These are phyloP conservation scores for Scophthalmus maximus DNA, from an alignment of 2,113 vertebrate genomes.

Conservation along the genomic window DNA sequence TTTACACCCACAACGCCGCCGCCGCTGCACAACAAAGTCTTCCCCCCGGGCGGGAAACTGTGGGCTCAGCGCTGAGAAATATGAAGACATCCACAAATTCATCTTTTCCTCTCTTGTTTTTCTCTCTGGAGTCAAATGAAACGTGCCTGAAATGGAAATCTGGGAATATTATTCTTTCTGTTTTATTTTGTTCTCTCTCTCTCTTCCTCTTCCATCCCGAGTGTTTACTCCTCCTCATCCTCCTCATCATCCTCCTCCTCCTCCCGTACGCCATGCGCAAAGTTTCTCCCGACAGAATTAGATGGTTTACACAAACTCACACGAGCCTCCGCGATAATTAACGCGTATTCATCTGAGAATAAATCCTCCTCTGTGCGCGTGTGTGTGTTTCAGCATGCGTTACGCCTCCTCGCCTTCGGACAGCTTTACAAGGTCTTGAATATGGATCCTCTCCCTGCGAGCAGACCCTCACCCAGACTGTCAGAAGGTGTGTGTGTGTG, in stretches of 20 bases:
- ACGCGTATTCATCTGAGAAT: constrained; percentile 28
- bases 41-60: neutral
- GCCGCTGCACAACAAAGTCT: constrained; percentile 33
- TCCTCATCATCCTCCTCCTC: too few species aligned
- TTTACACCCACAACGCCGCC: neutral
- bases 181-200: neutral
- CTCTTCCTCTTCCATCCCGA: neutral
- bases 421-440: constrained; percentile 76
- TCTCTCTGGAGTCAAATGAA: constrained; percentile 6
- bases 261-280: constrained; percentile 21
- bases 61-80: constrained; percentile 18
- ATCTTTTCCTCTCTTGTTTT: constrained; percentile 34
- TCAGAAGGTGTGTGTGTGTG: constrained; percentile 56
- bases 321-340: constrained; percentile 37
- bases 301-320: neutral
- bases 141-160: constrained; percentile 9
- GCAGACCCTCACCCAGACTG: constrained; percentile 47
- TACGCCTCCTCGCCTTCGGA: constrained; percentile 78
- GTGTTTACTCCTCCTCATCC: constrained; percentile 3
- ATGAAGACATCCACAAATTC: constrained; percentile 30
- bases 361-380: constrained; percentile 38
- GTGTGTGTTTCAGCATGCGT: constrained; percentile 67
- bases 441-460: constrained; percentile 73
- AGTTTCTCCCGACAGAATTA: constrained; percentile 27
- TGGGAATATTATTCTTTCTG: constrained; percentile 30